These are phyloP conservation scores for Calliphora vicina DNA, from an alignment of 1,140 invertebrate species.

Conservation along the genomic window DNA sequence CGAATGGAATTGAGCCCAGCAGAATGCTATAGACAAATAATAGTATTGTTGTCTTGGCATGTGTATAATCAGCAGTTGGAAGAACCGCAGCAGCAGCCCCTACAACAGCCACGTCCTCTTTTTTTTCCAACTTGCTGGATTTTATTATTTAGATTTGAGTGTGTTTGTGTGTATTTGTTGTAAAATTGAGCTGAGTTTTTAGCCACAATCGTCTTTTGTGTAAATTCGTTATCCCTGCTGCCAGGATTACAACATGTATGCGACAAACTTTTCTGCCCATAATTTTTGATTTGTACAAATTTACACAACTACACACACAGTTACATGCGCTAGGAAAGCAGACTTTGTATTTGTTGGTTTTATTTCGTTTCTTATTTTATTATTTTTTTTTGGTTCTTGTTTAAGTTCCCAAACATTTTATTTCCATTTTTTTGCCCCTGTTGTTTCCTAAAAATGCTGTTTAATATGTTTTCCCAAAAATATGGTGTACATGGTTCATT, in stretches of 20 bases:
- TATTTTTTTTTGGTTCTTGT: neutral
- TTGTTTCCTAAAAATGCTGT: neutral
- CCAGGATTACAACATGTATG: conserved; percentile 1
- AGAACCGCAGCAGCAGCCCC: neutral
- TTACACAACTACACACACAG: neutral
- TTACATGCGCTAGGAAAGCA: neutral
- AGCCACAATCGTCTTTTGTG: conserved; percentile 14
- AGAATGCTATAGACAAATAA: too few species aligned
- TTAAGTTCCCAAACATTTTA: neutral
- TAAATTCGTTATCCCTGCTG: neutral
- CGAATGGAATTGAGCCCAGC: neutral
- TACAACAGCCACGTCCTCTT: neutral
- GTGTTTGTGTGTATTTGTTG: neutral
- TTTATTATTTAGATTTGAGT: neutral
- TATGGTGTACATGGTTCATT: neutral
- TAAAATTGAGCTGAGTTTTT: neutral
- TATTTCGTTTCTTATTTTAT: too few species aligned
- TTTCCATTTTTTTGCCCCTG: neutral
- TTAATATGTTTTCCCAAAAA: neutral
- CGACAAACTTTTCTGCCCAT: neutral
- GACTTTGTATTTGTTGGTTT: neutral
- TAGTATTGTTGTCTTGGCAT: neutral
- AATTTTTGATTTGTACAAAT: neutral
- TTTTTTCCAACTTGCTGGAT: neutral
- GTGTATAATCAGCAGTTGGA: neutral